These are phyloP conservation scores for Parelbella ahira DNA, from an alignment of 2,888 invertebrate species.

Conservation along the genomic window DNA sequence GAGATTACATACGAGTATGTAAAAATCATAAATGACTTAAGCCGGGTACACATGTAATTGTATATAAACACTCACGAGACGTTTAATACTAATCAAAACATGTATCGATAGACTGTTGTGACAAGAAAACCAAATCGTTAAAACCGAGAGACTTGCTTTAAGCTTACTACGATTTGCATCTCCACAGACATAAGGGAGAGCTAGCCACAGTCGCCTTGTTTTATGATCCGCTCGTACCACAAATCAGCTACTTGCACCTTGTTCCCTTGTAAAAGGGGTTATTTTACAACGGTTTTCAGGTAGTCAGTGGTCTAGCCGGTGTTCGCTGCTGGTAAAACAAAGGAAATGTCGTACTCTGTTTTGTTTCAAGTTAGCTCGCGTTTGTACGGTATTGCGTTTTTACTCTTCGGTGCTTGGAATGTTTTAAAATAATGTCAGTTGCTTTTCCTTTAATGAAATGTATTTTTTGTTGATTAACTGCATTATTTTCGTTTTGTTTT, in stretches of 20 bases:
- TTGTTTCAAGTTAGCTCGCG: slow-evolving; percentile 7
- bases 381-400: slow-evolving; percentile 4
- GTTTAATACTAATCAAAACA: no score
- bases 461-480: no score
- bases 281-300: not conserved
- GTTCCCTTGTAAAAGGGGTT: not conserved
- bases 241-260: not conserved
- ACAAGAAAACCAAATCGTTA: slow-evolving; percentile 1
- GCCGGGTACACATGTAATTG: no score
- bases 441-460: no score
- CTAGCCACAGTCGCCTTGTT: slow-evolving; percentile 2
- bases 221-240: slow-evolving; percentile 1
- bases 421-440: no score
- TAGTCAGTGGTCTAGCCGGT: slow-evolving; percentile 3
- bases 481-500: no score
- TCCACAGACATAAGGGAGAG: slow-evolving; percentile 8
- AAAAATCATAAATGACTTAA: no score
- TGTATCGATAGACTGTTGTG: no score
- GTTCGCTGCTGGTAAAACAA: slow-evolving; percentile 5
- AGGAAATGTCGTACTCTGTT: slow-evolving; percentile 9
- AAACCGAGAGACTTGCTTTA: not conserved
- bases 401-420: slow-evolving; percentile 2
- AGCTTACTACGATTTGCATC: slow-evolving; percentile 3
- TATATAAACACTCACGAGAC: no score
- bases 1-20: no score